Conservation (phyloP, 2,888 invertebrate genomes). For the Hirtodrosophila duncani region DNA sequence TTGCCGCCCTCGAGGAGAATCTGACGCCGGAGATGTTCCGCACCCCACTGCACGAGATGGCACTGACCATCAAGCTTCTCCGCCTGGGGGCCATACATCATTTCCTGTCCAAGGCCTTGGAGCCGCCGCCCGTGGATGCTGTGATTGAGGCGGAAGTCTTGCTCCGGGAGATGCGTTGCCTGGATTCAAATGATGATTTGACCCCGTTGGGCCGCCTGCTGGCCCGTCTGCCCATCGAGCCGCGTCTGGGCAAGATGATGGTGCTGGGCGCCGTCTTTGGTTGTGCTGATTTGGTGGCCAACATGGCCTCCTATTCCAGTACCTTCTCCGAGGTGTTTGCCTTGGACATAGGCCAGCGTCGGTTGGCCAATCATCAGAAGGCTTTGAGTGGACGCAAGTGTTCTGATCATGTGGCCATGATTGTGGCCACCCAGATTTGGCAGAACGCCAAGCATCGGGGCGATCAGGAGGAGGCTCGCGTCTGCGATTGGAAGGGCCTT, state of each 20-base stretch:
- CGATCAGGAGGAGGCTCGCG: slow-evolving; percentile 87
- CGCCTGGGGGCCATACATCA: slow-evolving; percentile 94
- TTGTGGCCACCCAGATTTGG: slow-evolving; percentile 94
- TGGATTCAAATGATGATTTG: slow-evolving; percentile 91
- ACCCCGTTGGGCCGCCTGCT: slow-evolving; percentile 96
- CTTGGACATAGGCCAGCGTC: slow-evolving; percentile 85
- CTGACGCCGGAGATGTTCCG: slow-evolving; percentile 98
- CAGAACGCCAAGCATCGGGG: slow-evolving; percentile 84
- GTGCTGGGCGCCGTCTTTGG: slow-evolving; percentile 94
- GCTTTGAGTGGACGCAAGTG: slow-evolving; percentile 90
- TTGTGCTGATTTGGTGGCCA: slow-evolving; percentile 93
- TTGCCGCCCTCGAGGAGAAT: slow-evolving; percentile 88
- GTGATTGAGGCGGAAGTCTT: slow-evolving; percentile 97
- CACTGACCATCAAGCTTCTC: slow-evolving; percentile 91
- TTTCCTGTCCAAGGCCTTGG: slow-evolving; percentile 96
- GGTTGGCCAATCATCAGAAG: slow-evolving; percentile 90
- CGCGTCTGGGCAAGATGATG: slow-evolving; percentile 97
- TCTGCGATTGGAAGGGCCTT: slow-evolving; percentile 95
- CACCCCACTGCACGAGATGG: slow-evolving; percentile 96
- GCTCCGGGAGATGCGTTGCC: slow-evolving; percentile 91
- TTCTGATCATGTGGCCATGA: slow-evolving; percentile 97
- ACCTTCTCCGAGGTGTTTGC: slow-evolving; percentile 97
- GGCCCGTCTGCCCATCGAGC: slow-evolving; percentile 96
- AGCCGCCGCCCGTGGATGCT: slow-evolving; percentile 97
- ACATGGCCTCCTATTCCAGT: slow-evolving; percentile 96